Conservation (phyloP, 2,113 vertebrate genomes). For the Charina bottae region DNA sequence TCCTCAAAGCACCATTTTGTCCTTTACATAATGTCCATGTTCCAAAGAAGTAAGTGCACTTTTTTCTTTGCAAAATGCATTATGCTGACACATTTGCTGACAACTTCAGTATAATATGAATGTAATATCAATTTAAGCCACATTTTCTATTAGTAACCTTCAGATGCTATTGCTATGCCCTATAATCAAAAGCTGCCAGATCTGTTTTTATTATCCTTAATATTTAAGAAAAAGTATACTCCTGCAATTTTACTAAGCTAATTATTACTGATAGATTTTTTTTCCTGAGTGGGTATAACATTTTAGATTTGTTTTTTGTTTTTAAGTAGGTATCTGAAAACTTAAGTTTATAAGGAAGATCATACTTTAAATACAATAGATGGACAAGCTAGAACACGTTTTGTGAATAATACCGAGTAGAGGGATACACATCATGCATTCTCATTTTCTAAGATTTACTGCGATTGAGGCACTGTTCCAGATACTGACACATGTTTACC, state of each 20-base stretch:
- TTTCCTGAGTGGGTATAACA: constrained; percentile 30
- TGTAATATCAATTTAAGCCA: background rate
- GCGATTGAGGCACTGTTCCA: background rate
- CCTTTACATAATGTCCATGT: background rate
- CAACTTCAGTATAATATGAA: background rate
- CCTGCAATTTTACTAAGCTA: constrained; percentile 80
- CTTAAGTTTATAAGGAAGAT: constrained; percentile 32
- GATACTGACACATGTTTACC: background rate
- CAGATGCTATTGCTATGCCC: background rate
- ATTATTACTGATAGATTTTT: constrained; percentile 75
- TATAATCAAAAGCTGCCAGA: background rate
- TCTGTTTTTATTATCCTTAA: constrained; percentile 22
- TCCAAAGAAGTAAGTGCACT: background rate
- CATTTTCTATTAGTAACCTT: background rate
- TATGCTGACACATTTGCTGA: background rate
- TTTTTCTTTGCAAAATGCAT: background rate
- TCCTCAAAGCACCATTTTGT: constrained; percentile 11
- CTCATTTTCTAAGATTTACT: too few species aligned
- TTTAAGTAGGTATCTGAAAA: constrained; percentile 18
- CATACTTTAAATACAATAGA: constrained; percentile 29
- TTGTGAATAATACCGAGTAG: constrained; percentile 9
- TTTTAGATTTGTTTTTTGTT: constrained; percentile 7
- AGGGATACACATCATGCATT: background rate
- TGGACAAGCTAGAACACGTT: constrained; percentile 26
- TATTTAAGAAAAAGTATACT: constrained; percentile 63